These are phyloP conservation scores for Lissocephala sabroskyi DNA, from an alignment of 2,888 invertebrate genomes.

Conservation along the genomic window DNA sequence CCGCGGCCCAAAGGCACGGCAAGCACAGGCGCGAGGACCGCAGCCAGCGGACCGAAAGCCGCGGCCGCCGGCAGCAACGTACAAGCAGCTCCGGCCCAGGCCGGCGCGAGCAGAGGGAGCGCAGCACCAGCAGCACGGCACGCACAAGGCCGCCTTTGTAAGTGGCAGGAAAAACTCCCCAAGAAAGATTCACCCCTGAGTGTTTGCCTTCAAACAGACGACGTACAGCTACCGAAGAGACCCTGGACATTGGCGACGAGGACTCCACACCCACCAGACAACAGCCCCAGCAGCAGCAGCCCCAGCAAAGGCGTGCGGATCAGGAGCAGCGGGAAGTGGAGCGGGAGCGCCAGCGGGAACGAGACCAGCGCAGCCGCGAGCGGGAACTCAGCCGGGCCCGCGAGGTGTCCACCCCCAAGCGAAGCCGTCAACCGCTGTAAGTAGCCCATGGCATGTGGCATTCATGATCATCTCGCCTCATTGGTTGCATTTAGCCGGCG, in stretches of 20 bases:
- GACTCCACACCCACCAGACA: slow-evolving; percentile 44
- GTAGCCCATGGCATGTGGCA: too few relatives aligned
- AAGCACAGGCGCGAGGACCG: slow-evolving; percentile 15
- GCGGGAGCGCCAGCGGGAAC: slow-evolving; percentile 34
- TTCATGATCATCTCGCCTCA: slow-evolving; percentile 10
- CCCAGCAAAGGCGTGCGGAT: slow-evolving; percentile 31
- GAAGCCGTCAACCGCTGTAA: slow-evolving; percentile 59
- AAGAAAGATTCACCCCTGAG: too few relatives aligned
- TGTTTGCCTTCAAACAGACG: slow-evolving; percentile 35
- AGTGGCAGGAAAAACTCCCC: too few relatives aligned
- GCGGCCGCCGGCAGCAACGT: slow-evolving; percentile 38
- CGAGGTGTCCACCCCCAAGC: slow-evolving; percentile 53
- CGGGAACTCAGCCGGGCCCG: slow-evolving; percentile 53
- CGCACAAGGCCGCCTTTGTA: slow-evolving; percentile 47
- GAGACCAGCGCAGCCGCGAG: slow-evolving; percentile 49
- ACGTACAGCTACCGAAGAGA: slow-evolving; percentile 66
- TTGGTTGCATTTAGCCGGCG: slow-evolving; percentile 52
- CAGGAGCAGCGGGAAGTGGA: slow-evolving; percentile 34
- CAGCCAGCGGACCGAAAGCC: slow-evolving; percentile 19
- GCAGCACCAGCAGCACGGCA: slow-evolving; percentile 54
- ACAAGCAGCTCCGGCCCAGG: slow-evolving; percentile 27
- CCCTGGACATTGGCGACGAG: slow-evolving; percentile 56
- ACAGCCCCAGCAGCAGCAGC: slow-evolving; percentile 24
- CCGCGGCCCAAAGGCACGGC: slow-evolving; percentile 38
- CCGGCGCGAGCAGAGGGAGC: slow-evolving; percentile 39